Conservation (phyloP, 2,113 vertebrate genomes). For the Zosterops pallidus region DNA sequence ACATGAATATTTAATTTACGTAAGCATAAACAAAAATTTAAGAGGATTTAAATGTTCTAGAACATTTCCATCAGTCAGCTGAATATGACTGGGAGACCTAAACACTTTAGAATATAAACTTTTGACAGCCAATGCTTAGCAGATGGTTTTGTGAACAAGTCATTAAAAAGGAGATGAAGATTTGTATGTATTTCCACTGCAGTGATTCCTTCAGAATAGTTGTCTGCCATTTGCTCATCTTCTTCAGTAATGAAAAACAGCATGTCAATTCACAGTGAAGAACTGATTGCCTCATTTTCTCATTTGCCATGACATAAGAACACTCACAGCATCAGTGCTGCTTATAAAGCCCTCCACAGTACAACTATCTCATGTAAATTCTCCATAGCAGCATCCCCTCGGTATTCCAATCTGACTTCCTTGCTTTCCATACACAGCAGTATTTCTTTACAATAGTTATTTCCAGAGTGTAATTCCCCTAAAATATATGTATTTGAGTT, state of each 20-base stretch:
- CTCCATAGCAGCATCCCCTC: neutral
- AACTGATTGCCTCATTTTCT: neutral
- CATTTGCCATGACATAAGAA: neutral
- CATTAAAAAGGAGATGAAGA: neutral
- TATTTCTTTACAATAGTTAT: neutral
- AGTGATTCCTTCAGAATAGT: neutral
- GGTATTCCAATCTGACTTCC: neutral
- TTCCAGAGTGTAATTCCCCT: neutral
- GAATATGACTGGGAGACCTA: neutral
- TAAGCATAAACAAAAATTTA: neutral
- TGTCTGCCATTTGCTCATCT: neutral
- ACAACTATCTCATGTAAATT: neutral
- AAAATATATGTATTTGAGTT: neutral
- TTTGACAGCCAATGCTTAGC: neutral
- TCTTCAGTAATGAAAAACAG: neutral
- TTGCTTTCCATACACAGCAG: neutral
- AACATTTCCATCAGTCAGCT: neutral
- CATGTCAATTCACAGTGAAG: neutral
- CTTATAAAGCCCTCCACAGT: neutral
- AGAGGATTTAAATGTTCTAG: neutral
- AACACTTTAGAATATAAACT: neutral
- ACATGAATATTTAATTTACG: fast-evolving
- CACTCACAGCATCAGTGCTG: neutral
- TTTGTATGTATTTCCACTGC: neutral
- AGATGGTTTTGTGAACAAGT: neutral